A percentile compares a stretch with the other conserved stretches of the same genome.
Evolutionary conservation across 1,140 invertebrate genomes (phyloP).

Genomic region (Cephus cinctus): DNA sequence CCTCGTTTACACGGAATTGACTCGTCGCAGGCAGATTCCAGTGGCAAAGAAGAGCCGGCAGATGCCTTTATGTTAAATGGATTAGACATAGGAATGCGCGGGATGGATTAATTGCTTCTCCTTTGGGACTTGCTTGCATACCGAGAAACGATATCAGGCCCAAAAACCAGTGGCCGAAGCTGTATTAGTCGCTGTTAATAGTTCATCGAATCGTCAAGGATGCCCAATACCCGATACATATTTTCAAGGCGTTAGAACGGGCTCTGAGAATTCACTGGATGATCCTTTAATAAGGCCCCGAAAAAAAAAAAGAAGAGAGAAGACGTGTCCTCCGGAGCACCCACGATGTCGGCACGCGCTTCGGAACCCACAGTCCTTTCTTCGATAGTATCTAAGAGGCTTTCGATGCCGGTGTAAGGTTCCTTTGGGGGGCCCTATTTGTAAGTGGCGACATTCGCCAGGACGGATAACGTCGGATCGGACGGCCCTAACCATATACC

Average conservation of each 20-base stretch:
- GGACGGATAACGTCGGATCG: conserved; percentile 23
- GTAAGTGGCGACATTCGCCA: conserved; percentile 32
- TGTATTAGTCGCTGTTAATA: too few species aligned
- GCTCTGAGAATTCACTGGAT: too few species aligned
- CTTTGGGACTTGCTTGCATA: neutral
- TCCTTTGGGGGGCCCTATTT: conserved; percentile 29
- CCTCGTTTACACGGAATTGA: conserved; percentile 35
- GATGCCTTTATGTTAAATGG: conserved; percentile 46
- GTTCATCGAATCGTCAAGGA: too few species aligned
- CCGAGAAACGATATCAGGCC: neutral
- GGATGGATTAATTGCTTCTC: neutral
- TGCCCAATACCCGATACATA: too few species aligned
- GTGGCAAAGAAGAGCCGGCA: conserved; percentile 21
- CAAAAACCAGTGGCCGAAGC: neutral
- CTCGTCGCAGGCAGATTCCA: conserved; percentile 32
- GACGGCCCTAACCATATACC: conserved; percentile 3
- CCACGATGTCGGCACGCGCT: conserved; percentile 7
- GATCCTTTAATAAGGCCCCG: neutral
- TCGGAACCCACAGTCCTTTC: neutral
- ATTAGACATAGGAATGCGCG: conserved; percentile 54
- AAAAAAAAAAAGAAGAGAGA: too few species aligned
- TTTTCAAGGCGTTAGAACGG: too few species aligned
- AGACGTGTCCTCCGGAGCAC: too few species aligned
- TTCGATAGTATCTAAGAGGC: conserved; percentile 31
- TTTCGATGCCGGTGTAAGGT: conserved; percentile 32